Evolutionary conservation across 2,113 vertebrate genomes (phyloP).

Genomic region (Melanerpes formicivorus): DNA sequence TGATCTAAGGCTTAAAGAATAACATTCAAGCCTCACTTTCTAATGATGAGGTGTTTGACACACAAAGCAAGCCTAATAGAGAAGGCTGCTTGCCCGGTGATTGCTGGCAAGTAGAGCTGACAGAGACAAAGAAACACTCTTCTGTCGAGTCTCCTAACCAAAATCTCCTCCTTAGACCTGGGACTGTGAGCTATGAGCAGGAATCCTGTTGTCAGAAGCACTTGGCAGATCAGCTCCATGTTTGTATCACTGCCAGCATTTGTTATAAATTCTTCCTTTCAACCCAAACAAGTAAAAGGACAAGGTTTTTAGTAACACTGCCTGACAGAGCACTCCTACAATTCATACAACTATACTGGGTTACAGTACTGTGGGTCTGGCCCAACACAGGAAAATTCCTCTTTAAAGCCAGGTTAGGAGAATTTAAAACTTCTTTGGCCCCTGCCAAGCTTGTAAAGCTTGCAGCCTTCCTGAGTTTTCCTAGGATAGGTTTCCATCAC

Average conservation of each 20-base stretch:
- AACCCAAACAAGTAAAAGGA: not conserved
- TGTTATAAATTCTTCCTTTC: not conserved
- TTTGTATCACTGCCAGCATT: not conserved
- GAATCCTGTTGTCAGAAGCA: not conserved
- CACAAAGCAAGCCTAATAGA: conserved; percentile 43
- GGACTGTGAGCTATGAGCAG: not conserved
- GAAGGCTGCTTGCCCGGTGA: not conserved
- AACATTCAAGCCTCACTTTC: conserved; percentile 56
- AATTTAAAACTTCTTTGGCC: not conserved
- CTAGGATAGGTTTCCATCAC: not conserved
- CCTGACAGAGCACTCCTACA: not conserved
- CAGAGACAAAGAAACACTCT: conserved; percentile 41
- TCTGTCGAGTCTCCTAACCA: not conserved
- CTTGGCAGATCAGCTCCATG: not conserved
- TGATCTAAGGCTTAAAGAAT: conserved; percentile 69
- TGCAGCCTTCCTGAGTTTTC: not conserved
- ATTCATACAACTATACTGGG: not conserved
- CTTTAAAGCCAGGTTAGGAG: not conserved
- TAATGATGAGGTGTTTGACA: conserved; percentile 63
- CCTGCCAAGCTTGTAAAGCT: not conserved
- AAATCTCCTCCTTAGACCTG: not conserved
- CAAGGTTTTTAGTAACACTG: not conserved
- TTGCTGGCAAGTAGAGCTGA: conserved; percentile 15
- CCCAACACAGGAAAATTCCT: not conserved
- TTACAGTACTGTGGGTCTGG: not conserved